phyloP scores from a whole-genome alignment of 2,888 invertebrate genomes.

The Leucophenga maculata region DNA sequence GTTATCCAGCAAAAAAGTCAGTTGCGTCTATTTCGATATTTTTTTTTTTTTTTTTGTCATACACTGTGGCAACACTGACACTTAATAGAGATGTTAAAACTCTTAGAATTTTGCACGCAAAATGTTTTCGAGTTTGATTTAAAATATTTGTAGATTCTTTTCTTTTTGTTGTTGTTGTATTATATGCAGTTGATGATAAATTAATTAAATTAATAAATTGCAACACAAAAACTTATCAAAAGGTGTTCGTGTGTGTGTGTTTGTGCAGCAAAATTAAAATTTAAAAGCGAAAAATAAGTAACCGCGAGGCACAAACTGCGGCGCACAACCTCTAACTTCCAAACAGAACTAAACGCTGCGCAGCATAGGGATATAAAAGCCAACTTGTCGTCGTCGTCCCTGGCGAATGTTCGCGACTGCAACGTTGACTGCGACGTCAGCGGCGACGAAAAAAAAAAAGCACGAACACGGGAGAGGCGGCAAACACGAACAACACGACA shows the following conservation, averaged over 20 bases:
- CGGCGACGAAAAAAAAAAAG: slow-evolving; percentile 15
- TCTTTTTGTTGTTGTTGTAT: too few species aligned
- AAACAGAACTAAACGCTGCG: slow-evolving; percentile 63
- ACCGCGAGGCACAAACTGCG: slow-evolving; percentile 61
- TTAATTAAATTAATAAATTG: not conserved
- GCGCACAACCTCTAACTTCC: slow-evolving; percentile 69
- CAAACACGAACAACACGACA: too few species aligned
- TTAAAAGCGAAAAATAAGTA: slow-evolving; percentile 46
- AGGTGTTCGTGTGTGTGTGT: too few species aligned
- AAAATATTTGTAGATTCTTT: slow-evolving; percentile 14
- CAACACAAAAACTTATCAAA: slow-evolving; percentile 4
- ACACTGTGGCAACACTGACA: slow-evolving; percentile 17
- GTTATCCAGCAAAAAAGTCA: slow-evolving; percentile 4
- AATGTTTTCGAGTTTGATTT: slow-evolving; percentile 1
- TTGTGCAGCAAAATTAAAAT: slow-evolving; percentile 39
- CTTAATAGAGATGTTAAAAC: not conserved
- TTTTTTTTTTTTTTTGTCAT: not conserved
- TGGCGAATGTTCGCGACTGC: slow-evolving; percentile 18
- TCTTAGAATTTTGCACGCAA: not conserved
- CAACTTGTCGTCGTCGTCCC: slow-evolving; percentile 32
- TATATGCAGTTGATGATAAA: not conserved
- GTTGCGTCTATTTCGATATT: too few species aligned
- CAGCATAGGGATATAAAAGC: slow-evolving; percentile 59
- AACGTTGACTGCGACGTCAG: slow-evolving; percentile 54
- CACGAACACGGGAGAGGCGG: slow-evolving; percentile 14